phyloP scores from a whole-genome alignment of 1,140 invertebrate genomes.

The Drosophila nigrodunni region DNA sequence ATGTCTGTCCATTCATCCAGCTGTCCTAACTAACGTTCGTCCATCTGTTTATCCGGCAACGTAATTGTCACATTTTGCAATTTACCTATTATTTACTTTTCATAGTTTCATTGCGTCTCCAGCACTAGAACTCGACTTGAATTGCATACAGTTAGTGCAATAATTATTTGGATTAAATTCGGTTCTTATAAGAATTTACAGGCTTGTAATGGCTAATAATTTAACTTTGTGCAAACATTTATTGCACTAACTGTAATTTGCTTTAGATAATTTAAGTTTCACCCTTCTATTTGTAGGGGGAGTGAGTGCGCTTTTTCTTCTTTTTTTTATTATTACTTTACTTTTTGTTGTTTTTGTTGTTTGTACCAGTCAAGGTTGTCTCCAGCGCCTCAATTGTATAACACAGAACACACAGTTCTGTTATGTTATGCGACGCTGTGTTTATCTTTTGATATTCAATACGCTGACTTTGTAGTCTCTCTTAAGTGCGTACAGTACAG shows the following conservation, averaged over 20 bases:
- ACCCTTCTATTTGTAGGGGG: conserved; percentile 1
- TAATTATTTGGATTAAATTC: no score
- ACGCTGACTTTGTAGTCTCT: conserved; percentile 29
- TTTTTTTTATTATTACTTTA: no score
- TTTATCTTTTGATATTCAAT: conserved; percentile 75
- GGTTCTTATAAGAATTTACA: no score
- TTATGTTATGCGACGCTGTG: conserved; percentile 36
- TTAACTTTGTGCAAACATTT: not conserved
- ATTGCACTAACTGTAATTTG: not conserved
- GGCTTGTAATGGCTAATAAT: no score
- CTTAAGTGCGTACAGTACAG: conserved; percentile 35
- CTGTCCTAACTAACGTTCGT: not conserved
- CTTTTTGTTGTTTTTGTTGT: not conserved
- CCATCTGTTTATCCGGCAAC: conserved; percentile 19
- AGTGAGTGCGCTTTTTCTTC: conserved; percentile 12
- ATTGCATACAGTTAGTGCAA: not conserved
- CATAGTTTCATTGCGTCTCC: not conserved
- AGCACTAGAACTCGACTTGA: conserved; percentile 10
- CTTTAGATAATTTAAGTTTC: not conserved
- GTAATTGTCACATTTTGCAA: conserved; percentile 37
- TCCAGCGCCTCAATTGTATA: conserved; percentile 64
- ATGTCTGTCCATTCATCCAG: not conserved
- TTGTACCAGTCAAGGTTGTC: conserved; percentile 54
- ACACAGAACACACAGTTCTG: conserved; percentile 27
- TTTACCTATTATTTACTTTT: conserved; percentile 27